phyloP scores from a whole-genome alignment of 2,888 invertebrate species.

The Eucera pruinosa region DNA sequence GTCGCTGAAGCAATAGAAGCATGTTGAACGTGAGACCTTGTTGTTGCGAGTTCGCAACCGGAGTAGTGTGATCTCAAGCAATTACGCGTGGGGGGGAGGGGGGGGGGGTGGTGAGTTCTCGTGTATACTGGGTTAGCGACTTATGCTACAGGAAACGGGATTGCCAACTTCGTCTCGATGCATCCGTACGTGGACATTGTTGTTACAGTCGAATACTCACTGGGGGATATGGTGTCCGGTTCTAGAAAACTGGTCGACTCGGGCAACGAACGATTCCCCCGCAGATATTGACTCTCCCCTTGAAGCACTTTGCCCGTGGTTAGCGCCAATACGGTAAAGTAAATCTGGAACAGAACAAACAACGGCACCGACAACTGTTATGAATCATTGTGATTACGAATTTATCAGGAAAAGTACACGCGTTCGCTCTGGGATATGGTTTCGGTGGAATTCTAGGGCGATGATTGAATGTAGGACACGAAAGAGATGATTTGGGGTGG shows the following conservation, averaged over 20 bases:
- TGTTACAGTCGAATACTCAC: slow-evolving; percentile 76
- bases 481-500: neutral
- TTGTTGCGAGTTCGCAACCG: neutral
- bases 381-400: neutral
- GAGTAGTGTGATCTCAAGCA: neutral
- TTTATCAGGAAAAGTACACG: neutral
- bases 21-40: slow-evolving; percentile 10
- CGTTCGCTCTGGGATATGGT: neutral
- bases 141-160: neutral
- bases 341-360: slow-evolving; percentile 86
- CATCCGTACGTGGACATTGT: neutral
- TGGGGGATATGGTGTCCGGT: slow-evolving; percentile 83
- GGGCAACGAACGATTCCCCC: slow-evolving; percentile 85
- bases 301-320: slow-evolving; percentile 88
- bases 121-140: neutral
- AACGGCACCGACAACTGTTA: neutral
- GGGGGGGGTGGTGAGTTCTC: neutral
- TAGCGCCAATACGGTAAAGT: slow-evolving; percentile 88
- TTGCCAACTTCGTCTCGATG: neutral
- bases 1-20: slow-evolving; percentile 87
- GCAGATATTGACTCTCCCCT: slow-evolving; percentile 88
- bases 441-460: neutral
- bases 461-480: slow-evolving; percentile 1
- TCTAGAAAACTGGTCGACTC: slow-evolving; percentile 84
- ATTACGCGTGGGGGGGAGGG: no score